A percentile compares a stretch with the other conserved stretches of the same genome.
Conservation (phyloP, 2,797 vertebrate genomes). For the Macropodus opercularis region DNA sequence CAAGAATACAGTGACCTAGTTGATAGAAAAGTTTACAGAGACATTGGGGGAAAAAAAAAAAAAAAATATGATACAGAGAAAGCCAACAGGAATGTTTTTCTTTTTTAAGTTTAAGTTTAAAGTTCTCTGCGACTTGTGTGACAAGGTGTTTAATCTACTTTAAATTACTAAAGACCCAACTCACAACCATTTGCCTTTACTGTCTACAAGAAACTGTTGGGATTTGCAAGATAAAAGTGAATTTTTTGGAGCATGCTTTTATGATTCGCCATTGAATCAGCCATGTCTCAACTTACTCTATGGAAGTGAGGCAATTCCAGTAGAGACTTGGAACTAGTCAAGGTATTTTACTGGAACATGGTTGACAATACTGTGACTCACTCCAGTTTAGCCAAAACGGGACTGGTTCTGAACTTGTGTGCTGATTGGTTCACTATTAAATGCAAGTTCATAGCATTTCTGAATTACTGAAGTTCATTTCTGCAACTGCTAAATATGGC, state of each 20-base stretch:
- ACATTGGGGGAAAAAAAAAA: too few relatives aligned
- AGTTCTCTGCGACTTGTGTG: slow-evolving; percentile 13
- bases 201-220: slow-evolving; percentile 29
- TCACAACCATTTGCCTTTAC: slow-evolving; percentile 51
- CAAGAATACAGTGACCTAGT: slow-evolving; percentile 46
- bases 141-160: slow-evolving; percentile 14
- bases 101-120: slow-evolving; percentile 18
- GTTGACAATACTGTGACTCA: slow-evolving; percentile 62
- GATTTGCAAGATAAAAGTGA: slow-evolving; percentile 24
- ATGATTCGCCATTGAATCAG: slow-evolving; percentile 55
- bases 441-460: background rate
- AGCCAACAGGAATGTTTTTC: slow-evolving; percentile 23
- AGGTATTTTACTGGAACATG: slow-evolving; percentile 68
- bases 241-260: slow-evolving; percentile 44
- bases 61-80: slow-evolving; percentile 17
- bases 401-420: slow-evolving; percentile 9
- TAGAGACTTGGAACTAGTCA: slow-evolving; percentile 33
- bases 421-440: background rate
- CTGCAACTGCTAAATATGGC: background rate
- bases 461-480: background rate
- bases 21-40: slow-evolving; percentile 33
- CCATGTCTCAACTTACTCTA: slow-evolving; percentile 47
- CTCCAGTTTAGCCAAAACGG: slow-evolving; percentile 24
- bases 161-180: slow-evolving; percentile 28
- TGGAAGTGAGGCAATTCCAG: slow-evolving; percentile 62